These are phyloP conservation scores for Tetramorium bicarinatum DNA, from an alignment of 2,888 invertebrate species.

Conservation along the genomic window DNA sequence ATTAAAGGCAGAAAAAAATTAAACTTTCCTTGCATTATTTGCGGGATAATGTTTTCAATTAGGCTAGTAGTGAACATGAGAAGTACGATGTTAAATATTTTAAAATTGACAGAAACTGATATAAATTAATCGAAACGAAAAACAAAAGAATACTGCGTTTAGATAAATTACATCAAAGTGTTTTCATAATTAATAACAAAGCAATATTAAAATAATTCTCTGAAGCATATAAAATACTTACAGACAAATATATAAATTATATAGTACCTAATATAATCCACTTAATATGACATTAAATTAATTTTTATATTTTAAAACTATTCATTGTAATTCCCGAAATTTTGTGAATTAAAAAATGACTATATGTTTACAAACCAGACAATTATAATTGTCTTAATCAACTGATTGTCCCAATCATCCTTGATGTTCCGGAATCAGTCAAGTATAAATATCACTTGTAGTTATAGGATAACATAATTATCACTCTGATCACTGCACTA, in stretches of 20 bases:
- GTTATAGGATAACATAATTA: background rate
- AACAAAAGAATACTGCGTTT: background rate
- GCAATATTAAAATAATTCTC: background rate
- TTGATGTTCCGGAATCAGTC: background rate
- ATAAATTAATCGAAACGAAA: background rate
- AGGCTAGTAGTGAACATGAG: background rate
- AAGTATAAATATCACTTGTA: background rate
- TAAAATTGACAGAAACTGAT: background rate
- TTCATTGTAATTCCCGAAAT: background rate
- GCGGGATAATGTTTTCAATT: background rate
- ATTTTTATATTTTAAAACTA: background rate
- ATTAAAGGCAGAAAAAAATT: conserved; percentile 32
- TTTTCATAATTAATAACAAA: background rate
- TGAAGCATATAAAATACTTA: background rate
- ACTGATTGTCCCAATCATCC: background rate
- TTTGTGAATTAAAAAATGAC: background rate
- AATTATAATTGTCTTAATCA: background rate
- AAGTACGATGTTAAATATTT: background rate
- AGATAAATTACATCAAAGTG: background rate
- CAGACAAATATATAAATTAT: background rate
- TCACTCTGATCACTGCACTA: background rate
- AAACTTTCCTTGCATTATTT: background rate
- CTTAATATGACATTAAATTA: background rate
- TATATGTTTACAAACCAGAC: background rate
- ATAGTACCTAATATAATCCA: background rate